Evolutionary conservation across 2,888 invertebrate genomes (phyloP), one percentile per base, ranked within the genome.

Genomic region (Ceriagrion tenellum): DNA sequence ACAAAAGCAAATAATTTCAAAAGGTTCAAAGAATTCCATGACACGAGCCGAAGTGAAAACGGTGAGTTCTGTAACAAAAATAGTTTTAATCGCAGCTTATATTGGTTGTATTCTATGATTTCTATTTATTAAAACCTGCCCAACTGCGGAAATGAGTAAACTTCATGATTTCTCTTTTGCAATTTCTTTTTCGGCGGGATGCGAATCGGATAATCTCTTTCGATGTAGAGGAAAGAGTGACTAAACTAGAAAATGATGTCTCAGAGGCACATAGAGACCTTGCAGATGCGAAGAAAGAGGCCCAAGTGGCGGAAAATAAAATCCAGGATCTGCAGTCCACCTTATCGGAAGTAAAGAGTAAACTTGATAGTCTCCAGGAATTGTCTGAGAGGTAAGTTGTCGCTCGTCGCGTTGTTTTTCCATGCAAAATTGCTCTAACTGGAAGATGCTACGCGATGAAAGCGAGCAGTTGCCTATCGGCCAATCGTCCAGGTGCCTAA

Each of bases 1-100:
- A 97, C 97, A 95, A 98, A 98, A 96, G 98, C 98, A 96, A 98
- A 98, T 96, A 98, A 98, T 96, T 98, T 98, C 96, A 97, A 98
- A 96, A 98, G 98, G 95, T 97, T 98, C 56, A 98, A 98, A 97
- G 98, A 98, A 6, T 97, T 98, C 59, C 98, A 98, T 95, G 98
- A 98, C 97, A 98, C 98, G 95, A 97, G 97, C 96, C 97, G 97
- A 96, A 97, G 97, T 95, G 97, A 97, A 96, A 97, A 97, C 96
- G 98, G 98, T 98, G 97, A 97, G 96, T 95, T 30, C 26, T 10
- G 23, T 90, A 23, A 23, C 55, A 91, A 35, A 90, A 26, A 88
- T 90, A 20, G 95, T 88, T 40, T n/a, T 18, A 56, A 23, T 10
- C 13, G 1, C 0, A 12, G 30, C 23, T 26, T 26, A 26, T 20